Conservation (phyloP, 2,888 invertebrate species). For the Oligia strigilis region DNA sequence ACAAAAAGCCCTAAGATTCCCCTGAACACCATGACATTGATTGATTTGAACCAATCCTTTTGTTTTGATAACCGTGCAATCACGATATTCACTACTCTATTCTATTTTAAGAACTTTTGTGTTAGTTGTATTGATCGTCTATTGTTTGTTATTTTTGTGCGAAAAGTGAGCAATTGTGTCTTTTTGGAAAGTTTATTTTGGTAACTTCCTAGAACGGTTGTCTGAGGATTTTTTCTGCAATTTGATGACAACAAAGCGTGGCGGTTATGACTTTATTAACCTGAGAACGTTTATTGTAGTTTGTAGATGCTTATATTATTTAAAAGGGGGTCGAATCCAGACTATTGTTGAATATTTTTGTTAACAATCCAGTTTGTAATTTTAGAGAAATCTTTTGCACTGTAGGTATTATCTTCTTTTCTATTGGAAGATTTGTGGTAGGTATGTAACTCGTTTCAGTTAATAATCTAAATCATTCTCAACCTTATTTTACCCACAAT, state of each 20-base stretch:
- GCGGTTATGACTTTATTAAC: constrained; percentile 22
- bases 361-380: background rate
- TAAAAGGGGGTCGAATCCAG: background rate
- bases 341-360: constrained; percentile 5
- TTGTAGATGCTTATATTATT: background rate
- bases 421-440: background rate
- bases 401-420: background rate
- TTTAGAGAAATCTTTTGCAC: background rate
- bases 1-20: constrained; percentile 65
- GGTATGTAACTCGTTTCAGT: background rate
- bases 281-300: background rate
- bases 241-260: constrained; percentile 9
- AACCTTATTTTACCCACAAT: background rate
- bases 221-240: constrained; percentile 1
- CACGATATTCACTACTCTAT: constrained; percentile 74
- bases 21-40: constrained; percentile 64
- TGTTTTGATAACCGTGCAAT: constrained; percentile 82
- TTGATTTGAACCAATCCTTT: constrained; percentile 50
- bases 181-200: constrained; percentile 43
- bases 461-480: background rate
- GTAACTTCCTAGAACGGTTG: constrained; percentile 28
- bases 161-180: constrained; percentile 14
- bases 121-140: constrained; percentile 20
- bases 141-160: constrained; percentile 54
- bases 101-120: constrained; percentile 52